Conservation (phyloP, 2,113 vertebrate species). For the Desmodus rotundus region DNA sequence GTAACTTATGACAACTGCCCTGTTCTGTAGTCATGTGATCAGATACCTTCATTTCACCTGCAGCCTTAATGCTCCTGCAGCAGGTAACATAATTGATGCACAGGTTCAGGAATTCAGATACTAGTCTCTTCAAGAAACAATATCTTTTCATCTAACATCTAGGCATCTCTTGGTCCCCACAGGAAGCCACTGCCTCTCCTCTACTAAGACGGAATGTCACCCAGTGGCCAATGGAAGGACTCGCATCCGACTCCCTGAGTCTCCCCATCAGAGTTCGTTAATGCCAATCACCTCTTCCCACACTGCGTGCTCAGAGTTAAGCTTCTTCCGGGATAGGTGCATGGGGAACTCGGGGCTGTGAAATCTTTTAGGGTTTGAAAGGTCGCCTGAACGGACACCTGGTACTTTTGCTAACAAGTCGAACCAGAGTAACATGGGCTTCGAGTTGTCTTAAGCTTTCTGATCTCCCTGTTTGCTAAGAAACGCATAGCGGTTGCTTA, state of each 20-base stretch:
- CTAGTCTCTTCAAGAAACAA: background rate
- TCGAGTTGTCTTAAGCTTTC: background rate
- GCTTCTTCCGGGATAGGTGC: too few relatives aligned
- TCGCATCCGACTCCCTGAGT: too few relatives aligned
- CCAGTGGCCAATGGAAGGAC: background rate
- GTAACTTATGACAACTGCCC: too few relatives aligned
- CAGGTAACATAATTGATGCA: background rate
- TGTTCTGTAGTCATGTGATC: too few relatives aligned
- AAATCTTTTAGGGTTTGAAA: too few relatives aligned
- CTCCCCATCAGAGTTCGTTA: background rate
- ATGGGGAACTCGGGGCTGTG: background rate
- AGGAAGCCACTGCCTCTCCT: too few relatives aligned
- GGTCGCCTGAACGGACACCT: too few relatives aligned
- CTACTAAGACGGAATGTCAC: too few relatives aligned
- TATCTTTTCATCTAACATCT: background rate
- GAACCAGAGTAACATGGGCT: accelerated
- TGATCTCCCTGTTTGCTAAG: background rate
- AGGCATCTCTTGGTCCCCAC: background rate
- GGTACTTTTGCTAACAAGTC: background rate
- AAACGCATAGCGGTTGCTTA: background rate
- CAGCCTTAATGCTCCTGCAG: background rate
- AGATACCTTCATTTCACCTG: background rate
- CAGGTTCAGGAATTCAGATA: too few relatives aligned
- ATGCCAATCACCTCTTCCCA: background rate
- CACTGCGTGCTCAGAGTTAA: background rate